phyloP scores from a whole-genome alignment of 2,113 vertebrate genomes.

The Etia nguti region DNA sequence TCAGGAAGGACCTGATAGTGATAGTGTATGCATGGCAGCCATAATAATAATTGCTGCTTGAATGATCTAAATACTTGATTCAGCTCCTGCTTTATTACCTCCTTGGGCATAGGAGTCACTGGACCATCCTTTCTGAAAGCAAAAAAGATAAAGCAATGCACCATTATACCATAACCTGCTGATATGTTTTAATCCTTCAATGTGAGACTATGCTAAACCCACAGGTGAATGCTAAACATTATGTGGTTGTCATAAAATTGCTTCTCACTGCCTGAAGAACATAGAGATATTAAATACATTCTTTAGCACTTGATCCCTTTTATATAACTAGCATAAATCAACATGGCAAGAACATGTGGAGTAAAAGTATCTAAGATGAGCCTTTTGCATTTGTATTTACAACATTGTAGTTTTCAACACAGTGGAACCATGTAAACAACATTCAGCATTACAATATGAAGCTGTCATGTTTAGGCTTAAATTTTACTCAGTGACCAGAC shows the following conservation, averaged over 20 bases:
- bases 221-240: neutral
- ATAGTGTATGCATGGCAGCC: neutral
- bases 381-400: neutral
- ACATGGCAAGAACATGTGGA: neutral
- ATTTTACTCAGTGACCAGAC: neutral
- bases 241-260: neutral
- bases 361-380: neutral
- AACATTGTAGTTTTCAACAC: neutral
- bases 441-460: neutral
- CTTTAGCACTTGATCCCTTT: neutral
- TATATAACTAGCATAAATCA: neutral
- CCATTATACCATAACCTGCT: neutral
- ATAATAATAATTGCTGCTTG: neutral
- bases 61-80: neutral
- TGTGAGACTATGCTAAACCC: neutral
- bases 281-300: neutral
- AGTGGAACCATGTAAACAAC: neutral
- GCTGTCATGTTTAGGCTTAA: neutral
- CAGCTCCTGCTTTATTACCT: neutral
- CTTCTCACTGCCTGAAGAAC: neutral
- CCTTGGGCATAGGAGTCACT: neutral
- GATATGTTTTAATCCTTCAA: neutral
- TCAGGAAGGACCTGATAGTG: neutral
- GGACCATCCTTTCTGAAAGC: neutral
- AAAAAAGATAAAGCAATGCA: neutral